Evolutionary conservation across 2,113 vertebrate species (phyloP).

Genomic region (Labeo rohita): DNA sequence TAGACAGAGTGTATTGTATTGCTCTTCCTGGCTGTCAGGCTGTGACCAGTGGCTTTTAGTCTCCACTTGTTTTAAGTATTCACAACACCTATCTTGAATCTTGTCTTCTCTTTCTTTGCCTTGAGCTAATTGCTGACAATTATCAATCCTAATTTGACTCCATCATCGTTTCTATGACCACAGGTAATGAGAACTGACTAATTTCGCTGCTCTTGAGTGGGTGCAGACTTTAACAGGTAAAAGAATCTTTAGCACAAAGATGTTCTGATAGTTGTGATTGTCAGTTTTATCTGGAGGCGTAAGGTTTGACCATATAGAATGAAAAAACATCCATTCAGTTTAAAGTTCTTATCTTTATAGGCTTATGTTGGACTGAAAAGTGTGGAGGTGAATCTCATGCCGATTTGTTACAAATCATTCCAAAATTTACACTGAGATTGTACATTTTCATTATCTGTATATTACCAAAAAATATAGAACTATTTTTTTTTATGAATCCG

Average conservation of each 20-base stretch:
- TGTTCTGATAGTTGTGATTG: slow-evolving; percentile 17
- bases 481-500: too few relatives aligned
- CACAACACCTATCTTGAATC: slow-evolving; percentile 39
- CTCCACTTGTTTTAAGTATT: slow-evolving; percentile 49
- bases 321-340: not conserved
- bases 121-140: slow-evolving; percentile 49
- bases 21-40: slow-evolving; percentile 47
- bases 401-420: not conserved
- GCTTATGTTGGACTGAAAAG: not conserved
- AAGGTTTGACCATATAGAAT: slow-evolving; percentile 17
- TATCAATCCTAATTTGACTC: slow-evolving; percentile 51
- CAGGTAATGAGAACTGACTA: slow-evolving; percentile 40
- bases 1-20: slow-evolving; percentile 54
- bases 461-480: too few relatives aligned
- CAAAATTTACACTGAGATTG: not conserved
- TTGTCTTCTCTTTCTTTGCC: slow-evolving; percentile 45
- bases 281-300: not conserved
- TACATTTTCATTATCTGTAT: too few relatives aligned
- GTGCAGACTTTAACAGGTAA: slow-evolving; percentile 31
- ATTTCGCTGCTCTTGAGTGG: slow-evolving; percentile 26
- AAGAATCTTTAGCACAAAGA: slow-evolving; percentile 31
- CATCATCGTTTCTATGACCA: slow-evolving; percentile 48
- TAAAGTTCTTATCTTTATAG: not conserved
- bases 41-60: slow-evolving; percentile 35
- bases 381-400: not conserved